A percentile compares a stretch with the other conserved stretches of the same genome.
These are phyloP conservation scores for Paradisaea rubra DNA, from an alignment of 2,113 vertebrate species.

Conservation along the genomic window DNA sequence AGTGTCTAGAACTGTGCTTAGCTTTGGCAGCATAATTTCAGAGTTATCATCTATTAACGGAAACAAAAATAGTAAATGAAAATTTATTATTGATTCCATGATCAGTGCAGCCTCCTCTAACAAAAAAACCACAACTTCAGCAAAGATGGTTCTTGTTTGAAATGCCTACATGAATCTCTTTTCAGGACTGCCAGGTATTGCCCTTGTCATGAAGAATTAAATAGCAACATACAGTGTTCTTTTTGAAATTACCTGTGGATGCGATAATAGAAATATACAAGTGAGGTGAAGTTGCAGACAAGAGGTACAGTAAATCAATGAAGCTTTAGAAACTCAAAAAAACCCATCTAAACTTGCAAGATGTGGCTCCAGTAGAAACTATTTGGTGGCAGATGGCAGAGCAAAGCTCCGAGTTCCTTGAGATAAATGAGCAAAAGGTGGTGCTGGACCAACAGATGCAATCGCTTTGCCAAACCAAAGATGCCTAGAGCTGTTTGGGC, in stretches of 20 bases:
- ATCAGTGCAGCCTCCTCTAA: not conserved
- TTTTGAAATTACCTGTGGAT: not conserved
- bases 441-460: not conserved
- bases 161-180: not conserved
- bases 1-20: not conserved
- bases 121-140: not conserved
- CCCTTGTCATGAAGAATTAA: not conserved
- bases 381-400: not conserved
- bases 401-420: not conserved
- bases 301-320: not conserved
- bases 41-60: not conserved
- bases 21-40: not conserved
- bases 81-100: not conserved
- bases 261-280: not conserved
- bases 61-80: not conserved
- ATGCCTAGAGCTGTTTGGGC: not conserved
- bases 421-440: not conserved
- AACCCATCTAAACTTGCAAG: not conserved
- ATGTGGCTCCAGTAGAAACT: not conserved
- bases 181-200: not conserved
- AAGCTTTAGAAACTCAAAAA: not conserved
- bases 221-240: not conserved
- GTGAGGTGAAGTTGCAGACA: not conserved
- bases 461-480: not conserved
- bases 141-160: not conserved